These are phyloP conservation scores for Ceryle rudis DNA, from an alignment of 2,797 vertebrate species.

Conservation along the genomic window DNA sequence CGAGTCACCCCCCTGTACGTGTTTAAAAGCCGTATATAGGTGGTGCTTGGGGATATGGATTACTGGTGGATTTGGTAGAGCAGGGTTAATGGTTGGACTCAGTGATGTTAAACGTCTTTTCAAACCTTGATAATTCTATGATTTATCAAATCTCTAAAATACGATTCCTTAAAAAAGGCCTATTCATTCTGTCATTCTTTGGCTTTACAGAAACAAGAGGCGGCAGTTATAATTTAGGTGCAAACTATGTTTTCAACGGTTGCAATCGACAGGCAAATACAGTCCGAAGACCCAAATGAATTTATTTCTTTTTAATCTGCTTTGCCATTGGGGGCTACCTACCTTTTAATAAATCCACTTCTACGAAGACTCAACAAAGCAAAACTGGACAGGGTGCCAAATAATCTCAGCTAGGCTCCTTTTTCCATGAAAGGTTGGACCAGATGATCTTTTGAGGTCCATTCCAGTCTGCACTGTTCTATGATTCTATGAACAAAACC, in stretches of 20 bases:
- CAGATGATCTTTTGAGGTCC: neutral
- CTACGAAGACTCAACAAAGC: neutral
- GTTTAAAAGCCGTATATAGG: too few relatives aligned
- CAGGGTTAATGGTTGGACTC: too few relatives aligned
- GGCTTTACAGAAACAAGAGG: neutral
- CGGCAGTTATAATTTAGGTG: neutral
- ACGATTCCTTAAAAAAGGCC: neutral
- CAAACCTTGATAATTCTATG: too few relatives aligned
- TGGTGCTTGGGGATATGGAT: too few relatives aligned
- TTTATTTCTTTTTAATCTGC: too few relatives aligned
- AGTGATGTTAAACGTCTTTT: too few relatives aligned
- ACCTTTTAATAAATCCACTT: neutral
- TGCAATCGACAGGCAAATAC: neutral
- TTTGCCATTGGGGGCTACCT: neutral
- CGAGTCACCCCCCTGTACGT: too few relatives aligned
- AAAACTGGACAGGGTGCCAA: accelerated
- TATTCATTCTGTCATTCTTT: neutral
- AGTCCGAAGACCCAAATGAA: neutral
- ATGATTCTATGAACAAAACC: neutral
- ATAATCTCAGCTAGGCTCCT: neutral
- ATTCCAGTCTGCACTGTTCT: neutral
- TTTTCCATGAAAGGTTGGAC: neutral
- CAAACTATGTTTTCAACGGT: neutral
- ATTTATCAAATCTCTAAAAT: neutral
- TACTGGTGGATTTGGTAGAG: too few relatives aligned